These are phyloP conservation scores for Spodoptera picta DNA, from an alignment of 2,888 invertebrate species.

Conservation along the genomic window DNA sequence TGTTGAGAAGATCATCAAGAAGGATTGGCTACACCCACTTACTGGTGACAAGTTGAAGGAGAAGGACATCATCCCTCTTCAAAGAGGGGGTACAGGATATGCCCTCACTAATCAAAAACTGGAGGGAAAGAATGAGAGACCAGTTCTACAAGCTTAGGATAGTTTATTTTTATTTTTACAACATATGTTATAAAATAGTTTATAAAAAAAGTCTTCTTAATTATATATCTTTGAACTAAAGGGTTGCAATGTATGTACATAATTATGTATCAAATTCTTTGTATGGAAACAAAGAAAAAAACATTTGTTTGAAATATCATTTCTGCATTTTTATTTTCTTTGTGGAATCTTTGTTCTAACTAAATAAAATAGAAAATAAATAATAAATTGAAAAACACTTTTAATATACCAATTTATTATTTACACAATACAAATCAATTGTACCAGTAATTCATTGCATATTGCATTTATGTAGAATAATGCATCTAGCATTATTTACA, in stretches of 20 bases:
- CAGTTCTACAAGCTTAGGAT: constrained; percentile 93
- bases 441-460: constrained; percentile 22
- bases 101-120: constrained; percentile 95
- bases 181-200: neutral
- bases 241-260: too few species aligned
- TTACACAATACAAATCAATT: constrained; percentile 23
- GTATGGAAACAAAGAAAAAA: too few species aligned
- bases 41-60: constrained; percentile 95
- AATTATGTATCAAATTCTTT: too few species aligned
- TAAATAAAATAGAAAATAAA: neutral
- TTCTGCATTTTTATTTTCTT: too few species aligned
- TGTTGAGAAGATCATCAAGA: constrained; percentile 98
- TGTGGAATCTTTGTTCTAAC: too few species aligned
- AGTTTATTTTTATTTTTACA: neutral
- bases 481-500: neutral
- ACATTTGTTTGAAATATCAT: too few species aligned
- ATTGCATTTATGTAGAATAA: neutral
- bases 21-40: constrained; percentile 98
- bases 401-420: constrained; percentile 30
- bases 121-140: constrained; percentile 94
- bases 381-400: neutral
- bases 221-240: too few species aligned
- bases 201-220: too few species aligned
- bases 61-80: constrained; percentile 96
- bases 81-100: constrained; percentile 98